Evolutionary conservation across 2,888 invertebrate species (phyloP), one percentile per base, ranked within the genome.

Genomic region (Diarsia dahlii): DNA sequence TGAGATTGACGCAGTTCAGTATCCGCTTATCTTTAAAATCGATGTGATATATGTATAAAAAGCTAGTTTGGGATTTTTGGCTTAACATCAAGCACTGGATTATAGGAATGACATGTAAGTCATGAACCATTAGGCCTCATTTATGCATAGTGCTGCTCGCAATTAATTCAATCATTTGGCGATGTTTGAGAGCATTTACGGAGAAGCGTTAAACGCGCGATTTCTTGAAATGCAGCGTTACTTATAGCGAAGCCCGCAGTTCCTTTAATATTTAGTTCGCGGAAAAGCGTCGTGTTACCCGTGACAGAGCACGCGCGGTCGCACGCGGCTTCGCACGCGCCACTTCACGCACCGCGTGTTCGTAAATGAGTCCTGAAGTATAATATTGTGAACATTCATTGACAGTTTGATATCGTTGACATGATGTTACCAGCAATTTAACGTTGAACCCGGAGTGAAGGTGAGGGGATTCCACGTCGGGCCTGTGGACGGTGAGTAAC

Each of bases 61-160:
- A n/a, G 34, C 5, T 9, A 62, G 3, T n/a, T 23, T 56, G 62
- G 67, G 34, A 77, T 68, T 77, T 82, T 67, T 20, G 52, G 67
- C 52, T 63, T 76, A 68, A 3, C 12, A 56, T 60, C 20, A 54
- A 71, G 62, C 39, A 65, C 58, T 50, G 28, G 28, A 71, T 71
- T 18, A 65, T 10, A 8, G 15, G 9, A 56, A 58, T 68, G 10
- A 23, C 15, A 68, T 20, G 8, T 39, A 68, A n/a, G n/a, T n/a
- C 9, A 63, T 50, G 8, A 39, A 62, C 13, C n/a, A 63, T 62
- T 66, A 28, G 58, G 28, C 28, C 15, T 15, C 28, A 58, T 58
- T 56, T 58, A 58, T 13, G 23, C 56, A 13, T 56, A 23, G 23
- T 56, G 23, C 56, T 13, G 23, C 12, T 56, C n/a, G 12, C 23